A percentile compares a stretch with the other conserved stretches of the same genome.
Evolutionary conservation across 1,140 invertebrate genomes (phyloP).

Genomic region (Micrasema minimum): DNA sequence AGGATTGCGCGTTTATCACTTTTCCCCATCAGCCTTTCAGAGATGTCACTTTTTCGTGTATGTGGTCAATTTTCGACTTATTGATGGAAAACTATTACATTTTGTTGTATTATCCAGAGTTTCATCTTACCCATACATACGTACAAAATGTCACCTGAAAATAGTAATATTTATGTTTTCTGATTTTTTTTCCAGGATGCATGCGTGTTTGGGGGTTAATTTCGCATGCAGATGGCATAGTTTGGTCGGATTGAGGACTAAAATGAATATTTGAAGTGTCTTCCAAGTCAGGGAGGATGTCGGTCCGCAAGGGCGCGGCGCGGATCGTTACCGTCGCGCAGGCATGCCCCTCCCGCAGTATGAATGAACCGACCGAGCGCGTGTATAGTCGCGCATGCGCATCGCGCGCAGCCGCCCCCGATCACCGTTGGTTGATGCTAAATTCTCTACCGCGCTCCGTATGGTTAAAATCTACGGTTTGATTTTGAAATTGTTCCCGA

Average conservation of each 20-base stretch:
- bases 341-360: constrained; percentile 57
- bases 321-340: constrained; percentile 46
- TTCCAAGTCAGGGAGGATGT: constrained; percentile 18
- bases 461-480: constrained; percentile 11
- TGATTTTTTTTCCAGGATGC: no score
- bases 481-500: constrained; percentile 1
- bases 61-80: not conserved
- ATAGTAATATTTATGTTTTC: no score
- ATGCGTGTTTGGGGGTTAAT: no score
- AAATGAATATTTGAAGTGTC: constrained; percentile 27
- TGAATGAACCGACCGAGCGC: constrained; percentile 56
- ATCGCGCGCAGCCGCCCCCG: not conserved
- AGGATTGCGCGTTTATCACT: constrained; percentile 23
- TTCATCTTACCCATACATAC: no score
- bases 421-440: constrained; percentile 27
- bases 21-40: not conserved
- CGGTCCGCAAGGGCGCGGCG: constrained; percentile 21
- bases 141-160: no score
- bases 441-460: constrained; percentile 8
- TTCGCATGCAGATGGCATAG: no score
- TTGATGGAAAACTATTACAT: not conserved
- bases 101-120: no score
- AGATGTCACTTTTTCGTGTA: constrained; percentile 1
- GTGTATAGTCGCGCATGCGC: constrained; percentile 38
- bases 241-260: not conserved